Conservation (phyloP, 2,888 invertebrate species). For the Drosophila putrida region DNA sequence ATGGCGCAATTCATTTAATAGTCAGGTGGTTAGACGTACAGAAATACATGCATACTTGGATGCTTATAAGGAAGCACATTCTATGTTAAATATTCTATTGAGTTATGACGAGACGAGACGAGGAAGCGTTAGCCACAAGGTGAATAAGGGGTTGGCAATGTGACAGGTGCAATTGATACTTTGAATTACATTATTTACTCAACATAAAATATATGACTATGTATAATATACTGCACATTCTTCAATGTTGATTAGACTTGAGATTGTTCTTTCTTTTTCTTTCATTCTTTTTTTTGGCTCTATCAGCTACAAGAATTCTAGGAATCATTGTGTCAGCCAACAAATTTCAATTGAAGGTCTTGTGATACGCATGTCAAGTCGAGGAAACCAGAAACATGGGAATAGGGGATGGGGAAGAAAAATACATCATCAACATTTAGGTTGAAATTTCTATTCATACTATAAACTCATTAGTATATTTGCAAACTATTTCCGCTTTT, state of each 20-base stretch:
- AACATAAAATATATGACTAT: not conserved
- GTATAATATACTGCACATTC: slow-evolving; percentile 17
- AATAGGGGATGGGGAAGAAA: not conserved
- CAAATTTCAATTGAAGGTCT: slow-evolving; percentile 52
- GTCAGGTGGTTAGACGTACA: slow-evolving; percentile 47
- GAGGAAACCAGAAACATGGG: not conserved
- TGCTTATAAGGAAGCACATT: slow-evolving; percentile 57
- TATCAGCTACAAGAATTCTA: slow-evolving; percentile 30
- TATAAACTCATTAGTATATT: slow-evolving; percentile 28
- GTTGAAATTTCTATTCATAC: slow-evolving; percentile 5
- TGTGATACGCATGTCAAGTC: slow-evolving; percentile 38
- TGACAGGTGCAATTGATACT: slow-evolving; percentile 14
- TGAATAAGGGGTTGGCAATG: slow-evolving; percentile 11
- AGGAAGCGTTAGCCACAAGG: slow-evolving; percentile 34
- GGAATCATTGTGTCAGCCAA: slow-evolving; percentile 48
- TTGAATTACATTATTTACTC: slow-evolving; percentile 6
- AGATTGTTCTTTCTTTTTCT: slow-evolving; percentile 1
- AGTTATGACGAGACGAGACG: slow-evolving; percentile 45
- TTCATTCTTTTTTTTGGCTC: slow-evolving; percentile 10
- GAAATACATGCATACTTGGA: slow-evolving; percentile 1
- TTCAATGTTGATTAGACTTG: slow-evolving; percentile 27
- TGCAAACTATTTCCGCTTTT: slow-evolving; percentile 76
- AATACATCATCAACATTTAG: slow-evolving; percentile 4
- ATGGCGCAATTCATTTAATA: slow-evolving; percentile 36
- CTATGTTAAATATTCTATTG: slow-evolving; percentile 35